Evolutionary conservation across 1,140 invertebrate genomes (phyloP).

Genomic region (Trichonephila clavipes): DNA sequence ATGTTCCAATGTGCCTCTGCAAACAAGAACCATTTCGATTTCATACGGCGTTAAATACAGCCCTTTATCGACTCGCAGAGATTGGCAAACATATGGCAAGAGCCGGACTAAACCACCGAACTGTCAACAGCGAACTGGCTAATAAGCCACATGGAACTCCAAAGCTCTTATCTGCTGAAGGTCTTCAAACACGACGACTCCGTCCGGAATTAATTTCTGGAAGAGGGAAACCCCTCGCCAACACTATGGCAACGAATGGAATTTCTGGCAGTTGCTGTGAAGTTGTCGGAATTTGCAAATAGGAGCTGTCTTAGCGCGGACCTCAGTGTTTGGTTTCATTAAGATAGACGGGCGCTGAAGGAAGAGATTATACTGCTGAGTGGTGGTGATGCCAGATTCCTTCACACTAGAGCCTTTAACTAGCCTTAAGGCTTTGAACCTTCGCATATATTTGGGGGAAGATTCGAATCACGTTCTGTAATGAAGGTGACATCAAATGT

Average conservation of each 20-base stretch:
- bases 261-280: slow-evolving; percentile 21
- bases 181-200: neutral
- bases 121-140: slow-evolving; percentile 42
- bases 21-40: slow-evolving; percentile 52
- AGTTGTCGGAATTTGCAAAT: slow-evolving; percentile 36
- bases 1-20: neutral
- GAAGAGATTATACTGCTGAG: neutral
- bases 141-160: slow-evolving; percentile 38
- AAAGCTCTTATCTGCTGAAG: slow-evolving; percentile 55
- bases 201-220: slow-evolving; percentile 65
- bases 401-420: neutral
- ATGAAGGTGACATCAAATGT: too few relatives aligned
- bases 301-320: neutral
- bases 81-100: slow-evolving; percentile 36
- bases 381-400: neutral
- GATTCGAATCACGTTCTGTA: too few relatives aligned
- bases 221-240: neutral
- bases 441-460: neutral
- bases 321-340: slow-evolving; percentile 41
- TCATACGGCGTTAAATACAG: slow-evolving; percentile 24
- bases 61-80: slow-evolving; percentile 48
- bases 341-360: neutral
- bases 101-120: slow-evolving; percentile 26
- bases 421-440: neutral
- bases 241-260: neutral